Evolutionary conservation across 2,888 invertebrate genomes (phyloP).

Genomic region (Crepidodera aurea): DNA sequence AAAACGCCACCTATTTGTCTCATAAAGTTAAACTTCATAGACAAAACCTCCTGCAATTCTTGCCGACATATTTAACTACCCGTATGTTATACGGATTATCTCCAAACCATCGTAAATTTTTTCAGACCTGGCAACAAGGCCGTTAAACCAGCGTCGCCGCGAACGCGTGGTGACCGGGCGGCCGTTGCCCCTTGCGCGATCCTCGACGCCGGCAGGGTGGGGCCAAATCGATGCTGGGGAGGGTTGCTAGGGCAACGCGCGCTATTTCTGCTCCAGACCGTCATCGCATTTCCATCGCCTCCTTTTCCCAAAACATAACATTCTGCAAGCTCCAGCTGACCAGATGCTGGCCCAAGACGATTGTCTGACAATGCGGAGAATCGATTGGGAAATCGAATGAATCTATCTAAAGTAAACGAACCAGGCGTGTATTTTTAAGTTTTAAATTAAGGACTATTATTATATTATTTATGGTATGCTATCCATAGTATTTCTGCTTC

Average conservation of each 20-base stretch:
- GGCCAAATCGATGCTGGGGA: slow-evolving; percentile 61
- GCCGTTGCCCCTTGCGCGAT: slow-evolving; percentile 49
- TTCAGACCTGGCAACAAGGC: slow-evolving; percentile 26
- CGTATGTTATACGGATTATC: neutral
- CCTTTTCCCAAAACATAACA: neutral
- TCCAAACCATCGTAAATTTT: neutral
- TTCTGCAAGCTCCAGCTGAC: neutral
- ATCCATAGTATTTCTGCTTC: too few relatives aligned
- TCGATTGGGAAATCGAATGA: slow-evolving; percentile 1
- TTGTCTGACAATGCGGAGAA: neutral
- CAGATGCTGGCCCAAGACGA: neutral
- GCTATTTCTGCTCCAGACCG: slow-evolving; percentile 59
- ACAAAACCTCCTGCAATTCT: neutral
- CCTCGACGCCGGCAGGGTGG: slow-evolving; percentile 58
- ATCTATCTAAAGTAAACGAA: too few relatives aligned
- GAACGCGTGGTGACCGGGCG: slow-evolving; percentile 37
- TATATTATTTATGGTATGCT: too few relatives aligned
- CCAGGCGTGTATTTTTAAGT: too few relatives aligned
- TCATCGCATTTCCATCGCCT: slow-evolving; percentile 43
- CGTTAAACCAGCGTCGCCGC: slow-evolving; percentile 30
- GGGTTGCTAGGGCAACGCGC: slow-evolving; percentile 58
- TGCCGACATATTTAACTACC: neutral
- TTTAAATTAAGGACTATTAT: too few relatives aligned
- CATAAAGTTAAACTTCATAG: too few relatives aligned
- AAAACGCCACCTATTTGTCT: neutral